Evolutionary conservation across 2,797 vertebrate genomes (phyloP).

Genomic region (Sebastes hopkinsi): DNA sequence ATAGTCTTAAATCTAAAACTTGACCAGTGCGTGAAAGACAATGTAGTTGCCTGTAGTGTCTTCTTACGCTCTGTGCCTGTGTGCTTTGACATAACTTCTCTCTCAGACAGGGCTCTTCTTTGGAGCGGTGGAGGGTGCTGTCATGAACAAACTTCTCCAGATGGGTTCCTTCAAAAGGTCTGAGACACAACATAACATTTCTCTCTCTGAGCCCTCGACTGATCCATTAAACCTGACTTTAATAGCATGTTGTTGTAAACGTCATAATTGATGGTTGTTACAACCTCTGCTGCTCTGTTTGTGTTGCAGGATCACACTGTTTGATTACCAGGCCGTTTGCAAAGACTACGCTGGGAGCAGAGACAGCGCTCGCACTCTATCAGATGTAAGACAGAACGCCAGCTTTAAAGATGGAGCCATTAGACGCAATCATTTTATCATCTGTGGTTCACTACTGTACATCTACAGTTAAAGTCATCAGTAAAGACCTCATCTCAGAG

Average conservation of each 20-base stretch:
- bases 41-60: too few relatives aligned
- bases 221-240: neutral
- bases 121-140: conserved; percentile 94
- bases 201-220: neutral
- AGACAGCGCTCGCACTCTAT: conserved; percentile 88
- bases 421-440: neutral
- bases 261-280: neutral
- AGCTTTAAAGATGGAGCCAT: neutral
- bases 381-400: conserved; percentile 82
- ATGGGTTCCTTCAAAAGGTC: conserved; percentile 99
- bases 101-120: conserved; percentile 96
- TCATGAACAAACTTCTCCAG: conserved; percentile 96
- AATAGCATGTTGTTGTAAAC: neutral
- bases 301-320: conserved; percentile 90
- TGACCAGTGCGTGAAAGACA: too few relatives aligned
- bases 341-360: conserved; percentile 93
- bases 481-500: neutral
- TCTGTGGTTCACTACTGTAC: neutral
- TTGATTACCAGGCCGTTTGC: conserved; percentile 97
- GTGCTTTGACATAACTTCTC: conserved; percentile 28
- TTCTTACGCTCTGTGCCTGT: neutral
- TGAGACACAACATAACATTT: conserved; percentile 24
- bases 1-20: too few relatives aligned
- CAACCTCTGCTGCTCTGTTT: neutral
- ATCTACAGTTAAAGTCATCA: neutral